Evolutionary conservation across 2,113 vertebrate genomes (phyloP).

Genomic region (Xenopus borealis): DNA sequence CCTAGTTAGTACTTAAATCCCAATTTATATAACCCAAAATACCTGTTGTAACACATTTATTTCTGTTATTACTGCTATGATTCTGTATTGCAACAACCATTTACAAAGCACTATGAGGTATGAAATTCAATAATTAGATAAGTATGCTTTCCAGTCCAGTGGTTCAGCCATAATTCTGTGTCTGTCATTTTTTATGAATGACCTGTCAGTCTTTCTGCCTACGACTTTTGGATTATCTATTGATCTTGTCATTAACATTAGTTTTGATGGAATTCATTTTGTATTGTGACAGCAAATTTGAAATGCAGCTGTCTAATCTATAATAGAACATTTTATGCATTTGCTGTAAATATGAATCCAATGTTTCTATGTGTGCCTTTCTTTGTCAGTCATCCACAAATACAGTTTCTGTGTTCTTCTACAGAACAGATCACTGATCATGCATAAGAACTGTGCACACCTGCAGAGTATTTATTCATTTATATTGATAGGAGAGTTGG

Average conservation of each 20-base stretch:
- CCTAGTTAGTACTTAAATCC: too few relatives aligned
- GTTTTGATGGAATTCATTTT: neutral
- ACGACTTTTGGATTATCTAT: slow-evolving; percentile 3
- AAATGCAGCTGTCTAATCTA: neutral
- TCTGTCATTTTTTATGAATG: slow-evolving; percentile 3
- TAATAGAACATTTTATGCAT: neutral
- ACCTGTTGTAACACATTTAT: neutral
- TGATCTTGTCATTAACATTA: slow-evolving; percentile 6
- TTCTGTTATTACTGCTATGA: neutral
- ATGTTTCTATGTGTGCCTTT: too few relatives aligned
- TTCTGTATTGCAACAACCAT: slow-evolving; percentile 2
- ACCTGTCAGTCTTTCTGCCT: slow-evolving; percentile 3
- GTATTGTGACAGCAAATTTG: neutral
- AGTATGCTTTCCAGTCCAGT: neutral
- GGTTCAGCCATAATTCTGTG: neutral
- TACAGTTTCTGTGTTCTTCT: too few relatives aligned
- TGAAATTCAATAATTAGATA: slow-evolving; percentile 5
- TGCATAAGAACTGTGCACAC: too few relatives aligned
- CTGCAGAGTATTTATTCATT: too few relatives aligned
- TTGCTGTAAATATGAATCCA: neutral
- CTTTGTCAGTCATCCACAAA: too few relatives aligned
- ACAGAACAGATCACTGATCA: too few relatives aligned
- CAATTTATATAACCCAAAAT: too few relatives aligned
- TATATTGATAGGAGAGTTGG: too few relatives aligned
- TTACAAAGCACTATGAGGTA: neutral